Evolutionary conservation across 2,797 vertebrate species (phyloP).

Genomic region (Tragopan temminckii): DNA sequence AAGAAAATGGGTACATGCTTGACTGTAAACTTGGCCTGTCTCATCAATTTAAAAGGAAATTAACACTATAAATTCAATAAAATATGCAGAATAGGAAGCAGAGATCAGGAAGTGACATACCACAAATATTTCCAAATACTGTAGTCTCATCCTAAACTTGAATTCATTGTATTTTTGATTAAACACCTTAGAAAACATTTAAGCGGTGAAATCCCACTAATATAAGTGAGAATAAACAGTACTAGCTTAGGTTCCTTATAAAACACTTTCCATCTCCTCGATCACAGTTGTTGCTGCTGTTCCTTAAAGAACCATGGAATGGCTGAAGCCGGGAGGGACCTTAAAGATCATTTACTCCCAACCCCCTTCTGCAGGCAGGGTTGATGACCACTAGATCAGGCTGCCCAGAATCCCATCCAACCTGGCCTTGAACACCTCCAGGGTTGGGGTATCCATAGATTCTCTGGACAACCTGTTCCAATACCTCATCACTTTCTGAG

Average conservation of each 20-base stretch:
- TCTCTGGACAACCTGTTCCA: too few species aligned
- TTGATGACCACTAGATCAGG: too few species aligned
- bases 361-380: too few species aligned
- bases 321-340: too few species aligned
- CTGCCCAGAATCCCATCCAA: too few species aligned
- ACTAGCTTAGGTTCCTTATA: neutral
- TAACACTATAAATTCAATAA: neutral
- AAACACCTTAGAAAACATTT: neutral
- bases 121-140: neutral
- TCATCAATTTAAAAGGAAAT: conserved; percentile 1
- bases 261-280: neutral
- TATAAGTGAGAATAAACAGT: neutral
- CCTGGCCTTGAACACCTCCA: too few species aligned
- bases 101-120: neutral
- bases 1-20: neutral
- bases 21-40: neutral
- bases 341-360: too few species aligned
- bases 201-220: neutral
- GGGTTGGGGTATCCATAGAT: too few species aligned
- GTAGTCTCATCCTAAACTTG: neutral
- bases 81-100: neutral
- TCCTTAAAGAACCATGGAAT: neutral
- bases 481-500: too few species aligned
- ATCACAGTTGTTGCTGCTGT: neutral
- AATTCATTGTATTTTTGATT: neutral